A percentile compares a stretch with the other conserved stretches of the same genome.
Conservation (phyloP, 1,140 invertebrate species). For the Caenorhabditis remanei region DNA sequence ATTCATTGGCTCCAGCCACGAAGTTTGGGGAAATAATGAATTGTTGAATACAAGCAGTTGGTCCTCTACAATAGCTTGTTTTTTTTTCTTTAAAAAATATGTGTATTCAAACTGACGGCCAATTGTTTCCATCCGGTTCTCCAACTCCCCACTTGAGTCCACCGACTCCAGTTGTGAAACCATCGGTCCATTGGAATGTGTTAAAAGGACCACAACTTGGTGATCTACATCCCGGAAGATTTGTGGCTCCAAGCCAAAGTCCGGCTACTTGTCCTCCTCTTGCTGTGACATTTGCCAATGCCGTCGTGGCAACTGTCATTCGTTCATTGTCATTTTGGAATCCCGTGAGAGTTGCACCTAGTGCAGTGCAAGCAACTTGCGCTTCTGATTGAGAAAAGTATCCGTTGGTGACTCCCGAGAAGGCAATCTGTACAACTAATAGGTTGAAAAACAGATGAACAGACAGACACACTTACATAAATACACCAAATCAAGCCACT, state of each 20-base stretch:
- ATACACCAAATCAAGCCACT: slow-evolving; percentile 1
- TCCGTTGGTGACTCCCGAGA: background rate
- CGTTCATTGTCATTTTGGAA: slow-evolving; percentile 9
- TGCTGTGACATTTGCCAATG: background rate
- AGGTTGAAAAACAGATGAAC: background rate
- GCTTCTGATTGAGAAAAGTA: background rate
- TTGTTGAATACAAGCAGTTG: background rate
- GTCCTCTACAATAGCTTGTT: background rate
- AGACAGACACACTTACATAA: background rate
- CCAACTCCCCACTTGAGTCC: background rate
- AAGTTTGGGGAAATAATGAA: background rate
- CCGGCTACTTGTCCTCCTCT: background rate
- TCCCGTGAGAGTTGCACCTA: background rate
- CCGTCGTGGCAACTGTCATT: background rate
- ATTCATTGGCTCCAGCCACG: background rate
- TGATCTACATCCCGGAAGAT: background rate
- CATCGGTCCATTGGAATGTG: slow-evolving; percentile 33
- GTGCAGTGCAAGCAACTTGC: background rate
- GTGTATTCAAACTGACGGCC: background rate
- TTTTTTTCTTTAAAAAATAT: background rate
- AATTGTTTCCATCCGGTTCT: background rate
- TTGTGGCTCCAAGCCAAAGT: slow-evolving; percentile 1
- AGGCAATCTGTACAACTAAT: background rate
- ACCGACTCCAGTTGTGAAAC: background rate
- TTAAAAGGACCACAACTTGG: background rate